Evolutionary conservation across 2,113 vertebrate species (phyloP), one percentile per base, ranked within the genome.

Genomic region (Salvelinus sp.): DNA sequence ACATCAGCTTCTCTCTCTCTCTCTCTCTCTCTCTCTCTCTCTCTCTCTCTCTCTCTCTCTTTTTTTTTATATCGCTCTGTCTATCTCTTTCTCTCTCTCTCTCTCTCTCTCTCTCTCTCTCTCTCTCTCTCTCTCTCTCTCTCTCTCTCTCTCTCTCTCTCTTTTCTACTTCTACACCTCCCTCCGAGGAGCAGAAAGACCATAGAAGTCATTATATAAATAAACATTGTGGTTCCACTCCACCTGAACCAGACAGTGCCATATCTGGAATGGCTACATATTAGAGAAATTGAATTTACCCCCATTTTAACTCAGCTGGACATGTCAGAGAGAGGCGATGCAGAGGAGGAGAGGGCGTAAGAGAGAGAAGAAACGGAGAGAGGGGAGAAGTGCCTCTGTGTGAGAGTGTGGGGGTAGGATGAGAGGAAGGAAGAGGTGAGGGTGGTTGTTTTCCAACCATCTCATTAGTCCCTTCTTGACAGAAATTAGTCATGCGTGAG

Each of bases 401-500:
- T 1, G 54, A 3, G 6, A 25, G 20, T 57, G 62, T 60, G 33
- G 62, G 22, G 10, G 67, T 16, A 28, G 62, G 62, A 50, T 27
- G 25, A 47, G 79, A 22, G 64, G 47, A 44, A 44, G 38, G 38
- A 44, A 44, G 62, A 47, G 58, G 25, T 38, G 20, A 44, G 27
- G 79, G 30, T 54, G 48, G 50, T 48, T 28, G 27, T 57, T 25
- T 70, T 72, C 74, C 68, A 80, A 58, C 76, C 72, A 72, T 82
- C 78, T 82, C 72, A 70, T 85, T 74, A 54, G n/a, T 79, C 73
- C 72, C n/a, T 65, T 81, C 70, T 77, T 78, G 70, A 86, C 82
- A 70, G 72, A 75, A 90, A 86, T 88, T 74, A 88, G 73, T 86
- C 82, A 85, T 86, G 84, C 85, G 80, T 82, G 83, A 86, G 77